phyloP scores from a whole-genome alignment of 2,888 invertebrate species.

The Lasioglossum vierecki region DNA sequence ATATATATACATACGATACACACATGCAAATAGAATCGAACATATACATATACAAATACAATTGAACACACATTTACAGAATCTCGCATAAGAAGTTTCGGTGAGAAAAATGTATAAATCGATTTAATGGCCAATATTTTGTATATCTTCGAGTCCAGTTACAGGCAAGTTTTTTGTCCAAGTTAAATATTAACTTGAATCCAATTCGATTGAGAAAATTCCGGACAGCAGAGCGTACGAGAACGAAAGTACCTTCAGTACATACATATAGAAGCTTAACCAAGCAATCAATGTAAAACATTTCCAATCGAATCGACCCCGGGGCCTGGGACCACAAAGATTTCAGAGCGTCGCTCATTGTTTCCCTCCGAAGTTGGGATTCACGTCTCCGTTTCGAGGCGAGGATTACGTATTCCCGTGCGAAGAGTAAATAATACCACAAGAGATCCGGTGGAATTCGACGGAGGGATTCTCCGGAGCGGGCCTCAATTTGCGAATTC shows the following conservation, averaged over 20 bases:
- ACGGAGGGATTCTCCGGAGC: neutral
- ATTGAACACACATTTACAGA: too few relatives aligned
- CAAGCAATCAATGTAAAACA: slow-evolving; percentile 3
- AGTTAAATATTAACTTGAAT: neutral
- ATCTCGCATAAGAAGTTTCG: neutral
- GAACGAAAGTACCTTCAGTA: neutral
- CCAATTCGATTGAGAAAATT: neutral
- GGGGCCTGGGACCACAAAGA: neutral
- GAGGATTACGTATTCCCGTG: slow-evolving; percentile 1
- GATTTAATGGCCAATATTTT: neutral
- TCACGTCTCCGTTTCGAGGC: neutral
- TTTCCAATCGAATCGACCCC: slow-evolving; percentile 1
- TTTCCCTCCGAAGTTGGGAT: neutral
- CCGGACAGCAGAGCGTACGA: neutral
- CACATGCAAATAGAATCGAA: too few relatives aligned
- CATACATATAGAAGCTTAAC: neutral
- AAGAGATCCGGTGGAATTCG: neutral
- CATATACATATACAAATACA: too few relatives aligned
- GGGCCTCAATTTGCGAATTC: slow-evolving; percentile 37
- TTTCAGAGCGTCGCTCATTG: neutral
- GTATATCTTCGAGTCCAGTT: neutral
- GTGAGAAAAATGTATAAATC: neutral
- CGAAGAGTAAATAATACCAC: slow-evolving; percentile 30
- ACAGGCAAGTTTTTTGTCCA: neutral
- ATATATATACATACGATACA: too few relatives aligned